These are phyloP conservation scores for Cephus nigrinus DNA, from an alignment of 2,888 invertebrate species.

Conservation along the genomic window DNA sequence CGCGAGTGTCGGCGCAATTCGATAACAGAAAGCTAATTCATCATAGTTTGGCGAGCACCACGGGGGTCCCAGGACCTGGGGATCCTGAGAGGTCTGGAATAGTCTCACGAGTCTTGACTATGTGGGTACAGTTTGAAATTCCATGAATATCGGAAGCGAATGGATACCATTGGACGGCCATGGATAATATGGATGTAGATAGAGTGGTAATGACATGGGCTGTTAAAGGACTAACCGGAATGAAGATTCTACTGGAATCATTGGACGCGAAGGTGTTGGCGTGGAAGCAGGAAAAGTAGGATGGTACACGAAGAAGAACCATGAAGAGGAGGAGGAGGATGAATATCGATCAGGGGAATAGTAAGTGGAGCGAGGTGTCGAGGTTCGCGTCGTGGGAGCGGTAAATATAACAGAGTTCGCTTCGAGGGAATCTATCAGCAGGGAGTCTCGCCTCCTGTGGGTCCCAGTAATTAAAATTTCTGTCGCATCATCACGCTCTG, in stretches of 20 bases:
- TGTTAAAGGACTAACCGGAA: background rate
- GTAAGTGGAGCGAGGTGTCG: conserved; percentile 5
- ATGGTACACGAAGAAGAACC: background rate
- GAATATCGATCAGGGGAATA: background rate
- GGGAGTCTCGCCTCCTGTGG: conserved; percentile 20
- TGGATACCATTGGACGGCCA: background rate
- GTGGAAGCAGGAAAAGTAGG: background rate
- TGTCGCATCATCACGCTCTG: conserved; percentile 23
- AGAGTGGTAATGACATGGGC: background rate
- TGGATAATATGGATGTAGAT: background rate
- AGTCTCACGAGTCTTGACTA: background rate
- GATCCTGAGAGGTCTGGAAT: background rate
- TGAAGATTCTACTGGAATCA: background rate
- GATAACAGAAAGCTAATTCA: conserved; percentile 47
- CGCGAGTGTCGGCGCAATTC: conserved; percentile 40
- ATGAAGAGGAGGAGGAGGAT: background rate
- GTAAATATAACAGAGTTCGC: background rate
- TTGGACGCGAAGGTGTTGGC: background rate
- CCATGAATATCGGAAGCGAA: background rate
- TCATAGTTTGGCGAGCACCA: conserved; percentile 46
- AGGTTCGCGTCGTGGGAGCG: background rate
- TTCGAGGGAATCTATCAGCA: conserved; percentile 16
- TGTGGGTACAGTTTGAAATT: background rate
- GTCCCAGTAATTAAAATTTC: conserved; percentile 24
- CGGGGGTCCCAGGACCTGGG: conserved; percentile 28